phyloP scores from a whole-genome alignment of 2,797 vertebrate genomes.

The Chaunax sp. region DNA sequence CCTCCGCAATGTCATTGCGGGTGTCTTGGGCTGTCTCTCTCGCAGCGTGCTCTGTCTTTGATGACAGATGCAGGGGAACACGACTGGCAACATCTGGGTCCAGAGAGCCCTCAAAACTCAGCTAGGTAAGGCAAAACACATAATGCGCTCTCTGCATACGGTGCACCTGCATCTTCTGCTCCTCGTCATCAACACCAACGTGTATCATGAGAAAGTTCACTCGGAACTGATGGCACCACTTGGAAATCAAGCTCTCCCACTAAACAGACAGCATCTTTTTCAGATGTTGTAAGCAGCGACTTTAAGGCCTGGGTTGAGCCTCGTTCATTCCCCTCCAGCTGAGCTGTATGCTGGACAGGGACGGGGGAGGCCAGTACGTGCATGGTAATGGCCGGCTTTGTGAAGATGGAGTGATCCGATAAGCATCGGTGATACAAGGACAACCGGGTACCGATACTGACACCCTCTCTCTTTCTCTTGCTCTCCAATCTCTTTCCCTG shows the following conservation, averaged over 20 bases:
- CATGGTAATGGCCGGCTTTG: constrained; percentile 71
- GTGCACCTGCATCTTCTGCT: constrained; percentile 10
- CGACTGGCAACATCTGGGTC: constrained; percentile 25
- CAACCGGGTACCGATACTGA: constrained; percentile 62
- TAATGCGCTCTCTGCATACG: constrained; percentile 11
- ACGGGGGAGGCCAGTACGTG: constrained; percentile 47
- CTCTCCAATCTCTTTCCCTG: constrained; percentile 43
- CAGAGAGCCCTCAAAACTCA: constrained; percentile 21
- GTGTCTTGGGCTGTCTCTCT: constrained; percentile 53
- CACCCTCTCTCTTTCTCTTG: constrained; percentile 21
- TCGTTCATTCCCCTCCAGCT: constrained; percentile 55
- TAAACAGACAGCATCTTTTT: constrained; percentile 7
- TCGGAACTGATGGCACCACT: constrained; percentile 25
- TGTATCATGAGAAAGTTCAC: constrained; percentile 5
- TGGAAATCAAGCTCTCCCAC: constrained; percentile 6
- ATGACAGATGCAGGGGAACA: constrained; percentile 53
- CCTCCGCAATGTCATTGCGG: constrained; percentile 75
- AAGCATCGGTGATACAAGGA: constrained; percentile 73
- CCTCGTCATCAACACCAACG: neutral
- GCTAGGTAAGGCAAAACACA: constrained; percentile 5
- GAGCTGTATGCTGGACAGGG: constrained; percentile 45
- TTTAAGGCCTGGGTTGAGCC: constrained; percentile 34
- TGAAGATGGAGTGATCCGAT: constrained; percentile 78
- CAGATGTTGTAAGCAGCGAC: neutral
- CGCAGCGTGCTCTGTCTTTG: constrained; percentile 45